phyloP scores from a whole-genome alignment of 2,797 vertebrate genomes.

The Champsocephalus gunnari region DNA sequence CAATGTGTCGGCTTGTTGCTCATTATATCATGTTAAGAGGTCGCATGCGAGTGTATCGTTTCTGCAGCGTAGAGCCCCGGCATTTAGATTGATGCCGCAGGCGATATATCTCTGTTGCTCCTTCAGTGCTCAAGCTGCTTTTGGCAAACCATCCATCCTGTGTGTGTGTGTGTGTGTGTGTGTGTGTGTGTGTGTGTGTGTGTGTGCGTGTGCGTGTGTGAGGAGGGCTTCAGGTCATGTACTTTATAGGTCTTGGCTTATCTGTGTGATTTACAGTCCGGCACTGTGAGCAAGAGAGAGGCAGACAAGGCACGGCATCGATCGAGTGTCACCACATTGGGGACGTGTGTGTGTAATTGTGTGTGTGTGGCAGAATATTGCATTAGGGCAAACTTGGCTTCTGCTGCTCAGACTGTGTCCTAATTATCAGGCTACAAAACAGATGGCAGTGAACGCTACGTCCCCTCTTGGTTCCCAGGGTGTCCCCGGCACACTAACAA shows the following conservation, averaged over 20 bases:
- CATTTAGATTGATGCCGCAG: constrained; percentile 49
- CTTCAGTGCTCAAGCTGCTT: constrained; percentile 28
- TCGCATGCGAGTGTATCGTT: not conserved
- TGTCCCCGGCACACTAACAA: constrained; percentile 28
- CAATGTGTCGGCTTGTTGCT: constrained; percentile 15
- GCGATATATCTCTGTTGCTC: constrained; percentile 27
- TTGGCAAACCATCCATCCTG: constrained; percentile 60
- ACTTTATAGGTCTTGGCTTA: constrained; percentile 72
- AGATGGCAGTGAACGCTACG: constrained; percentile 63
- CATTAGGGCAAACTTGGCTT: constrained; percentile 69
- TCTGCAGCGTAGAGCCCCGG: not conserved
- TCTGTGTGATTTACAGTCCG: constrained; percentile 75
- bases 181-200: not conserved
- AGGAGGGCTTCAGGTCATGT: constrained; percentile 66
- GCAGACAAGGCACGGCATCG: constrained; percentile 73
- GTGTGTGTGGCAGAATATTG: constrained; percentile 56
- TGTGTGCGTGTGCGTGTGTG: too few relatives aligned
- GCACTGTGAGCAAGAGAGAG: constrained; percentile 68
- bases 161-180: constrained; percentile 7
- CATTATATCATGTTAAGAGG: constrained; percentile 30
- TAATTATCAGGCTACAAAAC: constrained; percentile 74
- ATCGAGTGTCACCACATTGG: constrained; percentile 57
- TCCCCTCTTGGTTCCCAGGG: constrained; percentile 48
- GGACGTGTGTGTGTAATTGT: constrained; percentile 16
- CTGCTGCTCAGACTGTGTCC: constrained; percentile 65